phyloP scores from a whole-genome alignment of 1,140 invertebrate genomes.

The Meloidogyne chitwoodi region DNA sequence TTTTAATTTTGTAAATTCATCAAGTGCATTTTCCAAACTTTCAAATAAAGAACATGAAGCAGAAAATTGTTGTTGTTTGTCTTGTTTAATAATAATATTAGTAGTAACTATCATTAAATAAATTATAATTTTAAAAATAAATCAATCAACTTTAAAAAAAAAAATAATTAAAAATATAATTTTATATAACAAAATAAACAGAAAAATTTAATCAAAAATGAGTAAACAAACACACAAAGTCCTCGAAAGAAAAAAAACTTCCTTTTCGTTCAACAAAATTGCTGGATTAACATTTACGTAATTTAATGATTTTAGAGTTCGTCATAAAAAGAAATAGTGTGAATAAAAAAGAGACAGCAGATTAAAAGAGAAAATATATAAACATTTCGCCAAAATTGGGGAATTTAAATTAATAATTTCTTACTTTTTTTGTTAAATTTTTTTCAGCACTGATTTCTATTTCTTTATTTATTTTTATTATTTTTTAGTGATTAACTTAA shows the following conservation, averaged over 20 bases:
- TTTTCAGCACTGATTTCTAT: background rate
- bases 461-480: background rate
- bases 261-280: too few relatives aligned
- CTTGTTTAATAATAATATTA: background rate
- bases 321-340: background rate
- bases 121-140: background rate
- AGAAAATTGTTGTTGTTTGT: background rate
- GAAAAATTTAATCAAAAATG: too few relatives aligned
- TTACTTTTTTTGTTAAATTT: background rate
- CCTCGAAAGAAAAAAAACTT: background rate
- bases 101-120: background rate
- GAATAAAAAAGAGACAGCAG: background rate
- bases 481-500: background rate
- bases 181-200: too few relatives aligned
- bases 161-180: too few relatives aligned
- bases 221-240: too few relatives aligned
- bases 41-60: background rate
- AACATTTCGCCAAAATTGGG: too few relatives aligned
- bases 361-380: background rate
- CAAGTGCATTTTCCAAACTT: background rate
- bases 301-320: background rate
- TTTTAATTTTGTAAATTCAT: background rate
- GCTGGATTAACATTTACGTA: too few relatives aligned
- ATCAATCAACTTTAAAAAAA: background rate
- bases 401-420: too few relatives aligned